Evolutionary conservation across 2,888 invertebrate genomes (phyloP).

Genomic region (Loripinus fragilis): DNA sequence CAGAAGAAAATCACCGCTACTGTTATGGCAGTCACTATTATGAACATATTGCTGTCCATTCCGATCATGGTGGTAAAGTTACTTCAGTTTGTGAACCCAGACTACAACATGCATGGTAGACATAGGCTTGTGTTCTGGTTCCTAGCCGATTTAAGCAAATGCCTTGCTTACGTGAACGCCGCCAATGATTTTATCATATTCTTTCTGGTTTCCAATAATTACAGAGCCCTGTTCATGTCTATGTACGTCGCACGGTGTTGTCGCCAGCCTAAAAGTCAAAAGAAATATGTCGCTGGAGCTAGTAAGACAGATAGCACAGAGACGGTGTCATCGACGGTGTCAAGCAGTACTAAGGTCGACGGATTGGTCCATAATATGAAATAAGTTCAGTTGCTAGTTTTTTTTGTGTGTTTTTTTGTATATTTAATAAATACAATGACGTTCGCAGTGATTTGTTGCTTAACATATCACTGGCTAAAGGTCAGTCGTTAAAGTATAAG

Average conservation of each 20-base stretch:
- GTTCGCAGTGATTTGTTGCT: too few species aligned
- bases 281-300: background rate
- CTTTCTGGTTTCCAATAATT: conserved; percentile 1
- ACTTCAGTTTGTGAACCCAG: background rate
- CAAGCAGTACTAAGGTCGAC: too few species aligned
- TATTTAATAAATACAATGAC: too few species aligned
- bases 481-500: too few species aligned
- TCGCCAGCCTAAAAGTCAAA: background rate
- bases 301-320: too few species aligned
- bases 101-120: background rate
- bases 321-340: too few species aligned
- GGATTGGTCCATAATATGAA: too few species aligned
- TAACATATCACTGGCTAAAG: too few species aligned
- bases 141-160: background rate
- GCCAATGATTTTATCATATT: background rate
- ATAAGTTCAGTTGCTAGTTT: too few species aligned
- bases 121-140: conserved; percentile 2
- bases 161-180: background rate
- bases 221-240: background rate
- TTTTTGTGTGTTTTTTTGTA: too few species aligned
- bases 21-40: background rate
- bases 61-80: background rate
- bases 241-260: background rate
- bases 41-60: background rate
- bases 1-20: background rate